Percentiles rank a stretch among this genome's conserved stretches.
These are phyloP conservation scores for Struthio camelus DNA, from an alignment of 2,113 vertebrate species.

Conservation along the genomic window DNA sequence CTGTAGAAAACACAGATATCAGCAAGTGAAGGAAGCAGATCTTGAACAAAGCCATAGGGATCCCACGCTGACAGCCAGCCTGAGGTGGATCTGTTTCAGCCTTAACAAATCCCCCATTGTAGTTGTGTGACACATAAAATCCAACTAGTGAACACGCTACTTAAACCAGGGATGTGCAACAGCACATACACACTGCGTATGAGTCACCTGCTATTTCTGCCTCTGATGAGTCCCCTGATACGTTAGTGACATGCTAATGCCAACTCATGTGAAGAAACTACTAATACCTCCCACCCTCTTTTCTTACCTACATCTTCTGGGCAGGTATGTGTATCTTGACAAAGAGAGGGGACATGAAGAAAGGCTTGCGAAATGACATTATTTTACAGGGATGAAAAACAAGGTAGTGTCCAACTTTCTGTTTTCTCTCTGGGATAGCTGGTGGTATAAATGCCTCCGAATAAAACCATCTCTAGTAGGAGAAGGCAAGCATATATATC, in stretches of 20 bases:
- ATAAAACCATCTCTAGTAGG: not conserved
- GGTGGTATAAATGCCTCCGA: not conserved
- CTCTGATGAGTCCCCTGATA: not conserved
- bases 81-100: not conserved
- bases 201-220: conserved; percentile 8
- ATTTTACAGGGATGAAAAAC: not conserved
- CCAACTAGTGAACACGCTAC: accelerated
- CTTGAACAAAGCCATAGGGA: accelerated
- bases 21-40: not conserved
- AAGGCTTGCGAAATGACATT: not conserved
- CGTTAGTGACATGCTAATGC: not conserved
- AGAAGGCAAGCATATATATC: not conserved
- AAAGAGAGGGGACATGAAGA: not conserved
- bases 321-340: not conserved
- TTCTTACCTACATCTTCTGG: not conserved
- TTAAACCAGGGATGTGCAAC: not conserved
- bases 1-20: not conserved
- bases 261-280: not conserved
- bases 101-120: not conserved
- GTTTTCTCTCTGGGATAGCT: not conserved
- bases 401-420: not conserved
- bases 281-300: not conserved
- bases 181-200: not conserved
- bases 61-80: not conserved
- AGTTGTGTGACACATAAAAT: not conserved